phyloP scores from a whole-genome alignment of 2,797 vertebrate genomes.

The Galagoides demidoff region DNA sequence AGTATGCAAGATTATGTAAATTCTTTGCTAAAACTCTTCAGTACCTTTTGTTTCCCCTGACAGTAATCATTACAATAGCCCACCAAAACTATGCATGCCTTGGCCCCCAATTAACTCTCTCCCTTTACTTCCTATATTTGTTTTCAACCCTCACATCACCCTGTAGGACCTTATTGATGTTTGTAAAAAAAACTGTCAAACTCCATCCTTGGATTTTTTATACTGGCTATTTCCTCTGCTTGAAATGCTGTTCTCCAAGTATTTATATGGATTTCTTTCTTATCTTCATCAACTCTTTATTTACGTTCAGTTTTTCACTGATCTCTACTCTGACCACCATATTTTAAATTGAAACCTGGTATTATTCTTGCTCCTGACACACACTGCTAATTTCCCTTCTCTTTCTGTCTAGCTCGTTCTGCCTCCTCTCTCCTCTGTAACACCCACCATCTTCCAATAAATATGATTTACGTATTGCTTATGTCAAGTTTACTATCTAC shows the following conservation, averaged over 20 bases:
- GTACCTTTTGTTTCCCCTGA: neutral
- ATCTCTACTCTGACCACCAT: neutral
- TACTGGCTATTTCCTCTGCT: neutral
- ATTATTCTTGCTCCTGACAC: neutral
- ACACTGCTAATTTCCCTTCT: neutral
- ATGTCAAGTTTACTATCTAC: neutral
- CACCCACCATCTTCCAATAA: neutral
- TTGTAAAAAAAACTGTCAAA: neutral
- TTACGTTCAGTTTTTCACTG: neutral
- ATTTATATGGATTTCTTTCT: neutral
- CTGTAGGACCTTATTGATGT: neutral
- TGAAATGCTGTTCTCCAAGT: neutral
- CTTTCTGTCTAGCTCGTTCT: neutral
- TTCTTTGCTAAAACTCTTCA: neutral
- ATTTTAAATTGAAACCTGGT: conserved; percentile 3
- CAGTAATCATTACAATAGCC: neutral
- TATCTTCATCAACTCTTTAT: neutral
- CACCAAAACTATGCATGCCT: rapidly evolving
- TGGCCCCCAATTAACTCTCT: neutral
- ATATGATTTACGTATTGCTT: neutral
- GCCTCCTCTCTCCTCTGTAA: neutral
- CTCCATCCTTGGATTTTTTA: neutral
- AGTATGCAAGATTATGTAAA: neutral
- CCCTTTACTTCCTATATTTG: neutral
- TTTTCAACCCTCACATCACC: rapidly evolving